phyloP scores from a whole-genome alignment of 2,113 vertebrate species.

The Sinocyclocheilus anophthalmus region DNA sequence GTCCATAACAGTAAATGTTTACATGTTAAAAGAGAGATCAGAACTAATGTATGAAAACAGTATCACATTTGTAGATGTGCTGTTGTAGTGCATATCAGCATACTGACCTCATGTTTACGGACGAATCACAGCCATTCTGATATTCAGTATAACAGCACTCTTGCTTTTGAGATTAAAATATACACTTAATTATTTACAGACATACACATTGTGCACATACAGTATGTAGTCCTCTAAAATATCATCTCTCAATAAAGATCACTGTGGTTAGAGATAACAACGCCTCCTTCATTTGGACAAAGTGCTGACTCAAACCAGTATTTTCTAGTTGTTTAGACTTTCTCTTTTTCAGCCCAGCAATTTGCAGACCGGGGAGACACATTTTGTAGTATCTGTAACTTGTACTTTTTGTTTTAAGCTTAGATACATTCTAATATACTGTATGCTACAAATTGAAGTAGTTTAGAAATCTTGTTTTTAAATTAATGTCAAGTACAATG shows the following conservation, averaged over 20 bases:
- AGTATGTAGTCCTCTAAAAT: background rate
- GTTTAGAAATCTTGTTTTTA: background rate
- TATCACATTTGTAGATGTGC: background rate
- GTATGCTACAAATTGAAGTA: background rate
- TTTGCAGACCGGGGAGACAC: background rate
- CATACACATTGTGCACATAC: background rate
- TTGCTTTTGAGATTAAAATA: background rate
- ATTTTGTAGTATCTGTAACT: background rate
- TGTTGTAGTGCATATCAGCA: background rate
- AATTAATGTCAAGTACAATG: too few species aligned
- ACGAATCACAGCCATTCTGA: background rate
- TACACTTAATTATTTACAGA: background rate
- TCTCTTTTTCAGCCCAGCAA: background rate
- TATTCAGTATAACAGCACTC: background rate
- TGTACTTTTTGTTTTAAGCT: background rate
- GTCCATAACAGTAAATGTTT: background rate
- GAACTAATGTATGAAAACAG: background rate
- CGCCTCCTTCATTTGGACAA: background rate
- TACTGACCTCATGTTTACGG: background rate
- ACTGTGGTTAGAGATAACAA: conserved; percentile 4
- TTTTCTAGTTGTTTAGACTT: conserved; percentile 2
- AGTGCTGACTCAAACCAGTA: conserved; percentile 17
- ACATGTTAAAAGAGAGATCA: background rate
- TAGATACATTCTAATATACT: background rate
- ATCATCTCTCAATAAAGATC: background rate